phyloP scores from a whole-genome alignment of 2,888 invertebrate species.

The Sycophila texana region DNA sequence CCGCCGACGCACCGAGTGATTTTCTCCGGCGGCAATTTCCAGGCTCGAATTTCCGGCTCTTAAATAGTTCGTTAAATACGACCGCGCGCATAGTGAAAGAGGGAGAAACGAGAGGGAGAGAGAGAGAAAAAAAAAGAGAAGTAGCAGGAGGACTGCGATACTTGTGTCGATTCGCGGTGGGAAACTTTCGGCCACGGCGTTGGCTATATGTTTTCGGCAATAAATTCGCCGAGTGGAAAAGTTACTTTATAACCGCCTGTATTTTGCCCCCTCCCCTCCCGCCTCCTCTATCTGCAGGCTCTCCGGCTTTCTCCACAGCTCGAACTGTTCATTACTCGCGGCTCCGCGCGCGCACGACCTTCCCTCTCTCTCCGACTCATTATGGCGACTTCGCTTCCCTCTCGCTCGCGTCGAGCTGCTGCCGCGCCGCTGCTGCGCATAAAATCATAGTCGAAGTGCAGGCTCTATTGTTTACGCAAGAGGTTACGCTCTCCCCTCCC shows the following conservation, averaged over 20 bases:
- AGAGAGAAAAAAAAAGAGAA: not conserved
- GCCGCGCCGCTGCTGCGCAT: slow-evolving; percentile 27
- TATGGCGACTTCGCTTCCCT: slow-evolving; percentile 18
- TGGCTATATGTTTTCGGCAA: slow-evolving; percentile 34
- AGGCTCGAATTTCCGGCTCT: slow-evolving; percentile 41
- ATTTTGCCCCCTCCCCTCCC: slow-evolving; percentile 24
- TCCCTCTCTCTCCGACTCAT: slow-evolving; percentile 30
- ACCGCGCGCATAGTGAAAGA: not conserved
- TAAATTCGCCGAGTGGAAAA: slow-evolving; percentile 52
- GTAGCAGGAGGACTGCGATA: not conserved
- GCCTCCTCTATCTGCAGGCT: slow-evolving; percentile 39
- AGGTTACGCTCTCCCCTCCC: slow-evolving; percentile 57
- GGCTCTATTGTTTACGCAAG: slow-evolving; percentile 75
- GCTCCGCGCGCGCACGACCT: slow-evolving; percentile 32
- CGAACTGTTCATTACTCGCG: slow-evolving; percentile 51
- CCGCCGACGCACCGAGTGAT: not conserved
- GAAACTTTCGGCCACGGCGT: slow-evolving; percentile 8
- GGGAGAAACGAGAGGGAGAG: not conserved
- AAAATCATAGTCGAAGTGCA: slow-evolving; percentile 60
- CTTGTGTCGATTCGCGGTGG: slow-evolving; percentile 8
- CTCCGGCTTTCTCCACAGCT: slow-evolving; percentile 31
- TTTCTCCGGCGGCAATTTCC: too few relatives aligned
- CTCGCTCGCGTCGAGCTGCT: not conserved
- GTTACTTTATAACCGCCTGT: slow-evolving; percentile 49
- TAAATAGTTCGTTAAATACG: slow-evolving; percentile 18